Evolutionary conservation across 2,888 invertebrate species (phyloP).

Genomic region (Papilio protenor): DNA sequence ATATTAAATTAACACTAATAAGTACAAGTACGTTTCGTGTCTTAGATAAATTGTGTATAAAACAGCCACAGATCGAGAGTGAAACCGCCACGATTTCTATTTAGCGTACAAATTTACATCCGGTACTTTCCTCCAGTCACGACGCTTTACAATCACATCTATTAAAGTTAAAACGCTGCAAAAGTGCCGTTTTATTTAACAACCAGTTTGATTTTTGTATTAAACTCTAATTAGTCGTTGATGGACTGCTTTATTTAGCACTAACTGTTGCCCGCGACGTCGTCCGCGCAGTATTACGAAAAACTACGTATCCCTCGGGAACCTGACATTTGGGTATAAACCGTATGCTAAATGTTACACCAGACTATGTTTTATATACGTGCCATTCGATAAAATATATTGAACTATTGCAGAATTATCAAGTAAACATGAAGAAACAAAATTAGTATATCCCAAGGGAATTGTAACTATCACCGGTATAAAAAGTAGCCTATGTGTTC

Average conservation of each 20-base stretch:
- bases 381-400: no score
- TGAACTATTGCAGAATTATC: no score
- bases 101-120: slow-evolving; percentile 37
- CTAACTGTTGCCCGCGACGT: no score
- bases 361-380: no score
- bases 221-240: not conserved
- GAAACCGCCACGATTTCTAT: slow-evolving; percentile 40
- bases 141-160: slow-evolving; percentile 30
- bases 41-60: slow-evolving; percentile 25
- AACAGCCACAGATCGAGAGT: slow-evolving; percentile 29
- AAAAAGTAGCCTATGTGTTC: no score
- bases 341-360: no score
- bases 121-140: slow-evolving; percentile 33
- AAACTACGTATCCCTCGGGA: no score
- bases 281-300: no score
- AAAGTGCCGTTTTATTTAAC: slow-evolving; percentile 10
- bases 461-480: no score
- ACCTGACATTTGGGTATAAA: no score
- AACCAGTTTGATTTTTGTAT: not conserved
- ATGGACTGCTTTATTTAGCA: not conserved
- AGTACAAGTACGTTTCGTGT: not conserved
- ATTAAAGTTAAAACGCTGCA: slow-evolving; percentile 12
- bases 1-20: not conserved
- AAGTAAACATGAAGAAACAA: no score
- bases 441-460: no score